Percentiles rank a stretch among this genome's conserved stretches.
These are phyloP conservation scores for Dufourea novaeangliae DNA, from an alignment of 1,140 invertebrate species.

Conservation along the genomic window DNA sequence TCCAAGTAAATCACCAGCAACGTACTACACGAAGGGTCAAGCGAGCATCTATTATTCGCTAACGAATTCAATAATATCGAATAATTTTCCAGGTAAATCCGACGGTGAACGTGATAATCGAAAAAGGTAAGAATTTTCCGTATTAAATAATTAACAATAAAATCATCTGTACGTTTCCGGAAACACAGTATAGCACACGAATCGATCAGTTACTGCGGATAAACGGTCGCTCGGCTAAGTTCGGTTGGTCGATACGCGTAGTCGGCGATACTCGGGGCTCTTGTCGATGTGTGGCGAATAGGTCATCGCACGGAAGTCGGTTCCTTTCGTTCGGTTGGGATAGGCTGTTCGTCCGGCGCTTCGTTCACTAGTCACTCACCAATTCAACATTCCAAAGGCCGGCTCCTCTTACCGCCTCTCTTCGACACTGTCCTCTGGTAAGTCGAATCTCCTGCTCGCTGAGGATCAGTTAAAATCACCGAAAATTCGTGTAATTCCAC, in stretches of 20 bases:
- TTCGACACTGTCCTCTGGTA: conserved; percentile 84
- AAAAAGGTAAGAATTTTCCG: not conserved
- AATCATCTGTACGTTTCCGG: fast-evolving
- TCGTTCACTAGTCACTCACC: conserved; percentile 78
- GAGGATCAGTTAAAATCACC: conserved; percentile 47
- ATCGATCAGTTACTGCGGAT: conserved; percentile 33
- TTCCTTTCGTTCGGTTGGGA: conserved; percentile 46
- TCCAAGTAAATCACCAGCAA: not conserved
- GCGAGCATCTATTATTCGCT: not conserved
- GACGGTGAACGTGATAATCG: not conserved
- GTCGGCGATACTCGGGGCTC: conserved; percentile 39
- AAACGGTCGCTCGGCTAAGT: conserved; percentile 70
- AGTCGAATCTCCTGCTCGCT: conserved; percentile 72
- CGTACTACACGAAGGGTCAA: not conserved
- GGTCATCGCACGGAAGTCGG: conserved; percentile 62
- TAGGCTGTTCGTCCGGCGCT: conserved; percentile 44
- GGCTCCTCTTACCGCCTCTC: conserved; percentile 82
- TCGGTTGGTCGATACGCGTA: conserved; percentile 79
- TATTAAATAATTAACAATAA: not conserved
- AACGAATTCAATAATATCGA: not conserved
- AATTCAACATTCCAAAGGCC: conserved; percentile 86
- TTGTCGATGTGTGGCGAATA: conserved; percentile 60
- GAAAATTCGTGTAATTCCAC: not conserved
- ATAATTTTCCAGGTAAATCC: not conserved
- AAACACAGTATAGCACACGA: not conserved